These are phyloP conservation scores for Andrena praecox DNA, from an alignment of 2,888 invertebrate species.

Conservation along the genomic window DNA sequence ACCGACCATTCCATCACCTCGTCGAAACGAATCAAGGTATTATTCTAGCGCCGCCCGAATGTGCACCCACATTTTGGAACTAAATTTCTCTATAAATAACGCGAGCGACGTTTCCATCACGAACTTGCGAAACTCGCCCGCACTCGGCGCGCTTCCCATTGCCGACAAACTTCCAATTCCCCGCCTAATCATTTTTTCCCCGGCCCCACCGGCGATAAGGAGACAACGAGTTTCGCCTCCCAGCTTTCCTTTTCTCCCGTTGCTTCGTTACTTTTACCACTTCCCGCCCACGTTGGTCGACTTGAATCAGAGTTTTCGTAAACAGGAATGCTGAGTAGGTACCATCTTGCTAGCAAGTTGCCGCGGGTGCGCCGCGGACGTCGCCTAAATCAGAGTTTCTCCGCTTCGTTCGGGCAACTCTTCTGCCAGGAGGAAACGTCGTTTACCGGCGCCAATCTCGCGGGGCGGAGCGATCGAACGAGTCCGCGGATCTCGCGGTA, in stretches of 20 bases:
- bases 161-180: conserved; percentile 44
- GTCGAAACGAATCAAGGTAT: conserved; percentile 52
- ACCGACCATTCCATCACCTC: conserved; percentile 24
- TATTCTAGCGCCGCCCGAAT: conserved; percentile 41
- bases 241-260: not conserved
- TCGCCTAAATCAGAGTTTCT: not conserved
- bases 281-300: not conserved
- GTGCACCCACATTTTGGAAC: conserved; percentile 22
- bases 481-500: not conserved
- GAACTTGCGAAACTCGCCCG: conserved; percentile 24
- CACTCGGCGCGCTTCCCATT: not conserved
- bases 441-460: not conserved
- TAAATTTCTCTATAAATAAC: conserved; percentile 48
- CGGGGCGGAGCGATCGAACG: not conserved
- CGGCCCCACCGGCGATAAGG: not conserved
- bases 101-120: conserved; percentile 41
- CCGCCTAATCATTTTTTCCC: conserved; percentile 29
- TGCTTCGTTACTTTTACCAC: not conserved
- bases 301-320: not conserved
- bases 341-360: not conserved
- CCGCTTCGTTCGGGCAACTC: not conserved
- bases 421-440: not conserved
- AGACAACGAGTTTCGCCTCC: conserved; percentile 20
- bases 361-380: not conserved
- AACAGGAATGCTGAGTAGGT: not conserved